Conservation (phyloP, 2,113 vertebrate species). For the Pseudois nayaur region DNA sequence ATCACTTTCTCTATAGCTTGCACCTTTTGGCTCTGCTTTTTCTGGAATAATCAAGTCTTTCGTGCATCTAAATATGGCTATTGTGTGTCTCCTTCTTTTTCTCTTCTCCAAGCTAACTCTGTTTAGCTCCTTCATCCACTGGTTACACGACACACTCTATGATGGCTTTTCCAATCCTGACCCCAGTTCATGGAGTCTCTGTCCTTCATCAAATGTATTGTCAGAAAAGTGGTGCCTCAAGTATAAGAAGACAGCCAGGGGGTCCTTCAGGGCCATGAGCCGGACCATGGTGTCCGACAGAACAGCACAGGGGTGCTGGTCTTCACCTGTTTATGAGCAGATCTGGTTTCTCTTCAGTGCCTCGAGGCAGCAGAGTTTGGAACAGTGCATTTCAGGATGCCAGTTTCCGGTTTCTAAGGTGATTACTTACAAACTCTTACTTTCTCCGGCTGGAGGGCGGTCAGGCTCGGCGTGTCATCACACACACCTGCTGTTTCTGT, state of each 20-base stretch:
- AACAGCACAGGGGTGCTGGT: background rate
- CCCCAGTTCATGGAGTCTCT: background rate
- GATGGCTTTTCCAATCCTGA: background rate
- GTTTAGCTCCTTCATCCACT: background rate
- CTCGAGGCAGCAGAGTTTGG: background rate
- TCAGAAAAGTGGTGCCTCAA: background rate
- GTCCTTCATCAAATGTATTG: background rate
- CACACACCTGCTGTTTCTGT: background rate
- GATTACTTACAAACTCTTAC: background rate
- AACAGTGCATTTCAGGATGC: background rate
- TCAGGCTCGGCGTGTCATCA: background rate
- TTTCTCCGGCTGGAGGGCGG: background rate
- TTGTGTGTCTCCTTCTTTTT: background rate
- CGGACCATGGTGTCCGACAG: background rate
- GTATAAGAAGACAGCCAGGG: background rate
- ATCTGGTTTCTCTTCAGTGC: background rate
- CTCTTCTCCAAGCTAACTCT: background rate
- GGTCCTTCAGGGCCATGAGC: background rate
- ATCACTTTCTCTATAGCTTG: background rate
- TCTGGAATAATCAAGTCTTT: background rate
- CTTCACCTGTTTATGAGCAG: background rate
- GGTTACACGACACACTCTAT: background rate
- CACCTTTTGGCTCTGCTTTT: background rate
- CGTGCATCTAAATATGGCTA: background rate
- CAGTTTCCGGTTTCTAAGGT: background rate